Conservation (phyloP, 1,140 invertebrate genomes). For the Panonychus citri region DNA sequence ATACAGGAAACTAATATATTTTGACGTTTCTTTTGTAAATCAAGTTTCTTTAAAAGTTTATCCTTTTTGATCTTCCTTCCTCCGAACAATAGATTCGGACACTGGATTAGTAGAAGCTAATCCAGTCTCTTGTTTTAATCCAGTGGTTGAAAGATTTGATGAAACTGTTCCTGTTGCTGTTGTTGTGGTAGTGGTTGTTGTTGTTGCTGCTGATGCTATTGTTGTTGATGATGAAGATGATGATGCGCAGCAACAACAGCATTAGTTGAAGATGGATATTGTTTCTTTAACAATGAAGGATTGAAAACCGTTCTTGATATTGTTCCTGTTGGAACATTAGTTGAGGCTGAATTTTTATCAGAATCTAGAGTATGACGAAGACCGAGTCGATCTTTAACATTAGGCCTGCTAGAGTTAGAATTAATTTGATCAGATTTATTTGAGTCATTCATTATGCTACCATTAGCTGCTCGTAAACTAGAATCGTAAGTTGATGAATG, state of each 20-base stretch:
- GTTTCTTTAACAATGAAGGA: slow-evolving; percentile 21
- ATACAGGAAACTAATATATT: not conserved
- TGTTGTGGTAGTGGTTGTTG: not conserved
- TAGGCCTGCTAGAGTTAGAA: slow-evolving; percentile 18
- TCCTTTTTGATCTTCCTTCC: not conserved
- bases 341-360: slow-evolving; percentile 15
- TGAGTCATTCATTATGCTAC: not conserved
- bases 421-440: not conserved
- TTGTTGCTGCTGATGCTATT: not conserved
- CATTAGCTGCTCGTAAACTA: not conserved
- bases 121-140: too few species aligned
- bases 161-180: too few species aligned
- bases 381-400: slow-evolving; percentile 28
- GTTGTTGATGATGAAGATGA: too few species aligned
- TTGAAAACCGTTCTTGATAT: slow-evolving; percentile 29
- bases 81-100: not conserved
- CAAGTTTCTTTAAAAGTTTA: not conserved
- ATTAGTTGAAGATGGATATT: not conserved
- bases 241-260: too few species aligned
- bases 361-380: slow-evolving; percentile 16
- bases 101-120: not conserved
- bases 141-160: too few species aligned
- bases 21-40: slow-evolving; percentile 4
- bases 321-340: slow-evolving; percentile 20
- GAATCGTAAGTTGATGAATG: not conserved